phyloP scores from a whole-genome alignment of 2,797 vertebrate genomes.

The Cichlasoma orientale region DNA sequence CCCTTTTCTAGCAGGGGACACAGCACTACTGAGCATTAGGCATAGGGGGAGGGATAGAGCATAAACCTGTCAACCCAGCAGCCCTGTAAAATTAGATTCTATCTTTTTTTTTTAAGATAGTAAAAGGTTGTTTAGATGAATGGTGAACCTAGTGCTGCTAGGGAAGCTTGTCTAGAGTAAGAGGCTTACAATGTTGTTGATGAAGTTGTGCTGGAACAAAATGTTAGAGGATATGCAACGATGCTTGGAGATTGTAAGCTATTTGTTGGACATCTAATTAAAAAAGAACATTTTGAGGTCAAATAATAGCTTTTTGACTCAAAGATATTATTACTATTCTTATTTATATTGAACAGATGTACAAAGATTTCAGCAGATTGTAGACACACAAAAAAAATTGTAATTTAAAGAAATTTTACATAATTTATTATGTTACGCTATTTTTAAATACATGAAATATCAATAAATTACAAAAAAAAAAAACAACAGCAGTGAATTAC shows the following conservation, averaged over 20 bases:
- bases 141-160: neutral
- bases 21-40: too few relatives aligned
- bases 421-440: too few relatives aligned
- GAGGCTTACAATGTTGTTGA: neutral
- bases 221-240: neutral
- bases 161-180: neutral
- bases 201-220: slow-evolving; percentile 1
- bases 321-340: neutral
- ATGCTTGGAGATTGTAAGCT: neutral
- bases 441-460: too few relatives aligned
- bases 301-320: neutral
- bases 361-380: neutral
- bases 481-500: too few relatives aligned
- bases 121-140: neutral
- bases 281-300: neutral
- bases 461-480: too few relatives aligned
- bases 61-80: neutral
- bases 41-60: neutral
- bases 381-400: too few relatives aligned
- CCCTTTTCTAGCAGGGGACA: neutral
- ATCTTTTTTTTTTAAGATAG: too few relatives aligned
- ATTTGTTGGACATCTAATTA: neutral
- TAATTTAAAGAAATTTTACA: too few relatives aligned
- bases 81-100: neutral
- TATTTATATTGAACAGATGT: neutral